A percentile compares a stretch with the other conserved stretches of the same genome.
Conservation (phyloP, 2,797 vertebrate species). For the Gymnocypris eckloni region DNA sequence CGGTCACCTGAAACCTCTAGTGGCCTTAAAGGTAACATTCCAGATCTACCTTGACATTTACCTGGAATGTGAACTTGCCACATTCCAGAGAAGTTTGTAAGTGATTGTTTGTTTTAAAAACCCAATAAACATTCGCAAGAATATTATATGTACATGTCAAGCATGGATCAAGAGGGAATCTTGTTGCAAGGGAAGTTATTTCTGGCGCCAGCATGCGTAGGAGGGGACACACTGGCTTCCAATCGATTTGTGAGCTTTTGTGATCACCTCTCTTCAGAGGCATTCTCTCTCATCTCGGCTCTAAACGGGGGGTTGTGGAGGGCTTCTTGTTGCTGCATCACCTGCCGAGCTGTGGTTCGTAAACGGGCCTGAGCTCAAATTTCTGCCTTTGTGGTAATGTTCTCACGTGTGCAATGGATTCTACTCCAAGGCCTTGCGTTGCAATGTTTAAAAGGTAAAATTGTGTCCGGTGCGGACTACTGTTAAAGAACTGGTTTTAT, state of each 20-base stretch:
- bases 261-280: constrained; percentile 70
- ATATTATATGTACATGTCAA: constrained; percentile 52
- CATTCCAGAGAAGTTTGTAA: not conserved
- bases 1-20: not conserved
- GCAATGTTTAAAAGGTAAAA: not conserved
- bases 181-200: constrained; percentile 77
- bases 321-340: not conserved
- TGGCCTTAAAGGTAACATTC: not conserved
- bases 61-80: not conserved
- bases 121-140: not conserved
- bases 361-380: not conserved
- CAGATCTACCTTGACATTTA: not conserved
- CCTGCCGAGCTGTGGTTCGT: not conserved
- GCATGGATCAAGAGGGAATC: constrained; percentile 68
- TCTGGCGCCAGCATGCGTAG: constrained; percentile 73
- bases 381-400: constrained; percentile 6
- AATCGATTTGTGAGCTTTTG: constrained; percentile 77
- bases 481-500: not conserved
- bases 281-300: constrained; percentile 59
- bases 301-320: constrained; percentile 26
- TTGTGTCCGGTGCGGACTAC: not conserved
- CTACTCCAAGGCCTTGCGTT: not conserved
- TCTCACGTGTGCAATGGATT: not conserved
- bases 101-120: not conserved
- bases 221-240: constrained; percentile 77